phyloP scores from a whole-genome alignment of 2,113 vertebrate genomes.

The Pachyramphus minor region DNA sequence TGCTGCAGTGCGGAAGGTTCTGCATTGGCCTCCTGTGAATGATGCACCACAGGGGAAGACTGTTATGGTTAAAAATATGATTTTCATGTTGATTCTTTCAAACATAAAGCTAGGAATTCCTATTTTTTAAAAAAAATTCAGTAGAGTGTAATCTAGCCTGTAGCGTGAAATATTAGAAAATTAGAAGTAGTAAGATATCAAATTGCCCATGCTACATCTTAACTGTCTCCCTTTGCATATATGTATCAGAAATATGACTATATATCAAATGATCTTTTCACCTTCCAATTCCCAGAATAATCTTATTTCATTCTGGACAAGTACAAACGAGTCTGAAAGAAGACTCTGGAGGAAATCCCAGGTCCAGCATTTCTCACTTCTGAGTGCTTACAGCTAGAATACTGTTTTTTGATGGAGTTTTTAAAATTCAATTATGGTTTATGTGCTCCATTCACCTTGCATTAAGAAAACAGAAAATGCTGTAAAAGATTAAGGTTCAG shows the following conservation, averaged over 20 bases:
- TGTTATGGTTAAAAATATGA: neutral
- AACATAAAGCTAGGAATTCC: neutral
- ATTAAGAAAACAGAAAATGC: neutral
- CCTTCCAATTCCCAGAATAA: neutral
- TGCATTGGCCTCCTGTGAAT: neutral
- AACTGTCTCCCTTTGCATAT: neutral
- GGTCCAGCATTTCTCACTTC: neutral
- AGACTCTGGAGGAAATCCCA: neutral
- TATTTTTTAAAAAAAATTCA: neutral
- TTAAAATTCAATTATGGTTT: neutral
- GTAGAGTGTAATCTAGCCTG: neutral
- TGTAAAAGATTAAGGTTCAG: neutral
- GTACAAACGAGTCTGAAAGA: neutral
- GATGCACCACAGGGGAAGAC: neutral
- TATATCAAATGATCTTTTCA: neutral
- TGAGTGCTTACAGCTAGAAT: neutral
- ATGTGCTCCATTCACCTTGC: neutral
- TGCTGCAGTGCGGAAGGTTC: neutral
- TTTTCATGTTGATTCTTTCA: neutral
- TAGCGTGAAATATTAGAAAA: neutral
- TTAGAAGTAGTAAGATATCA: neutral
- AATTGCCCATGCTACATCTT: neutral
- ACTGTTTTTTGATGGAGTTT: neutral
- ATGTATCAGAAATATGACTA: neutral
- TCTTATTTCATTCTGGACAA: neutral